Conservation (phyloP, 2,113 vertebrate genomes). For the Gadus chalcogrammus region DNA sequence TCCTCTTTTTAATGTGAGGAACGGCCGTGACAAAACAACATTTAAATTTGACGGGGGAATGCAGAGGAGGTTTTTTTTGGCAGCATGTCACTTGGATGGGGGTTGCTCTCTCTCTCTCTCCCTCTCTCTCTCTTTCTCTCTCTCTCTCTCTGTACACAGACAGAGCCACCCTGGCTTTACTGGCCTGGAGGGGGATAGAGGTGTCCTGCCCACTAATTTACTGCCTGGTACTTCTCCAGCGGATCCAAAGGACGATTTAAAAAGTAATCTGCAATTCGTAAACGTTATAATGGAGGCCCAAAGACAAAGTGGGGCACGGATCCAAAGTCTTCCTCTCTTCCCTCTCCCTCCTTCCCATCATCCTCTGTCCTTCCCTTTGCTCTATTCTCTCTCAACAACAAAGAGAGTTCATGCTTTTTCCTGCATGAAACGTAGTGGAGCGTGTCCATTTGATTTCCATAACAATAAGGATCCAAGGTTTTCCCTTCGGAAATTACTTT, state of each 20-base stretch:
- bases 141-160: too few species aligned
- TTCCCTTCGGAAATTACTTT: too few species aligned
- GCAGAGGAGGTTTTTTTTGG: conserved; percentile 34
- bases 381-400: too few species aligned
- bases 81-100: conserved; percentile 42
- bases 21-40: background rate
- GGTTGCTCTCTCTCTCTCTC: conserved; percentile 27
- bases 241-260: conserved; percentile 47
- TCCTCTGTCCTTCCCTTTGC: too few species aligned
- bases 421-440: too few species aligned
- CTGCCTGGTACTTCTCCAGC: conserved; percentile 36
- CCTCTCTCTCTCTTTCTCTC: conserved; percentile 14
- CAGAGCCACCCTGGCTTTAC: conserved; percentile 2
- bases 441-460: too few species aligned
- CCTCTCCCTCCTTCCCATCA: too few species aligned
- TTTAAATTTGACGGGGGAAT: conserved; percentile 26
- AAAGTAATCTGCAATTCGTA: conserved; percentile 27
- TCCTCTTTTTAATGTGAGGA: background rate
- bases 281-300: too few species aligned
- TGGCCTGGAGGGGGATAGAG: conserved; percentile 24
- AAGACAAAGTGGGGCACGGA: too few species aligned
- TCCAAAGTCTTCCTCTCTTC: too few species aligned
- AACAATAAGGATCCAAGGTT: too few species aligned
- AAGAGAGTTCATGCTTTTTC: too few species aligned
- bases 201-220: conserved; percentile 32